Percentiles rank a stretch among this genome's conserved stretches.
Conservation (phyloP, 2,888 invertebrate species). For the Congeria kusceri region DNA sequence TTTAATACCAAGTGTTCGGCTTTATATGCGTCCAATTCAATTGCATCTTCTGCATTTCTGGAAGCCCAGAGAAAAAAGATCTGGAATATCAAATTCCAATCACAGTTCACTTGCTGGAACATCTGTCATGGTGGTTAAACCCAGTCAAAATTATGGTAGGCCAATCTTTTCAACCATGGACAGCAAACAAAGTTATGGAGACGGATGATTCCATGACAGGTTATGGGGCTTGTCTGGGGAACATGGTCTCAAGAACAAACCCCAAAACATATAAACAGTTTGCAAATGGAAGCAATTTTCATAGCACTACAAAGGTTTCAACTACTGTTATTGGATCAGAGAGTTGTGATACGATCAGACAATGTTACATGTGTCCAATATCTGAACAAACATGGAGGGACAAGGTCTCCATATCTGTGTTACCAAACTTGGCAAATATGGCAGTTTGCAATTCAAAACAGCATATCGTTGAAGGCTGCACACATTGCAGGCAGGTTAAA, state of each 20-base stretch:
- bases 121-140: slow-evolving; percentile 46
- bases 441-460: slow-evolving; percentile 18
- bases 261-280: slow-evolving; percentile 18
- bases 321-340: slow-evolving; percentile 3
- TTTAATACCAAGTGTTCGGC: slow-evolving; percentile 14
- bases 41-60: too few relatives aligned
- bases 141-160: slow-evolving; percentile 30
- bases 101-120: slow-evolving; percentile 19
- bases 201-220: slow-evolving; percentile 51
- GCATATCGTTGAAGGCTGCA: slow-evolving; percentile 18
- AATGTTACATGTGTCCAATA: slow-evolving; percentile 30
- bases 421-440: slow-evolving; percentile 6
- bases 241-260: slow-evolving; percentile 17
- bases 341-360: slow-evolving; percentile 15
- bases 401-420: slow-evolving; percentile 11
- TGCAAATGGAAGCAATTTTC: slow-evolving; percentile 23
- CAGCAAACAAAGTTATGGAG: slow-evolving; percentile 18
- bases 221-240: slow-evolving; percentile 19
- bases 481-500: slow-evolving; percentile 35
- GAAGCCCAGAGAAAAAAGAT: slow-evolving; percentile 17
- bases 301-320: not conserved
- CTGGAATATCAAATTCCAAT: slow-evolving; percentile 18
- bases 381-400: slow-evolving; percentile 35
- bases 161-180: slow-evolving; percentile 29
- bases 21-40: slow-evolving; percentile 34